phyloP scores from a whole-genome alignment of 2,888 invertebrate genomes.

The Phanerotoma sp. region DNA sequence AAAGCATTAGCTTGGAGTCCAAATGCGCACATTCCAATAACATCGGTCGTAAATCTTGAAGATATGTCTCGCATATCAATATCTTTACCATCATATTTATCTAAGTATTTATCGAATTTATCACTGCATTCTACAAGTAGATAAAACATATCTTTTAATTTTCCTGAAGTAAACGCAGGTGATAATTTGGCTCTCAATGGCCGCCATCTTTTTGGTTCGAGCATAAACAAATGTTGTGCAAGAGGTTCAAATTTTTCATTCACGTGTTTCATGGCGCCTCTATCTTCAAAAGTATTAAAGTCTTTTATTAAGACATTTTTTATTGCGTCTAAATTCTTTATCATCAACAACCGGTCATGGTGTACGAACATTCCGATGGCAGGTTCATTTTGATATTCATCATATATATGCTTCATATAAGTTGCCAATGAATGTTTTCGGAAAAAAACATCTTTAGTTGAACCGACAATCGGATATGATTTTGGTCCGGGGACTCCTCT shows the following conservation, averaged over 20 bases:
- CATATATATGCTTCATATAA: constrained; percentile 28
- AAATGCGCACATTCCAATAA: constrained; percentile 58
- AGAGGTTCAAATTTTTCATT: constrained; percentile 58
- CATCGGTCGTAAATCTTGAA: constrained; percentile 57
- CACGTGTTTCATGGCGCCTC: constrained; percentile 47
- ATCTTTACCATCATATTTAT: constrained; percentile 36
- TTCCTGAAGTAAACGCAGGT: constrained; percentile 58
- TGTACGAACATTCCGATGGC: no score
- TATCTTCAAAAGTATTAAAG: constrained; percentile 48
- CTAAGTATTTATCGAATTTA: constrained; percentile 55
- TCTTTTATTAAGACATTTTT: constrained; percentile 54
- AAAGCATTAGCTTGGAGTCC: constrained; percentile 56
- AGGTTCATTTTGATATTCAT: constrained; percentile 27
- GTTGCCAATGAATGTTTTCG: constrained; percentile 8
- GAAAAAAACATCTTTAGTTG: constrained; percentile 37
- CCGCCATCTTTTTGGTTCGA: constrained; percentile 60
- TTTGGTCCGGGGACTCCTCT: constrained; percentile 51
- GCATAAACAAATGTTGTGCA: constrained; percentile 58
- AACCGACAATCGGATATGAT: constrained; percentile 51
- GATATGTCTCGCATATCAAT: constrained; percentile 48
- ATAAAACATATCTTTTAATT: constrained; percentile 59
- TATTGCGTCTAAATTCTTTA: constrained; percentile 51
- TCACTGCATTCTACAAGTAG: constrained; percentile 57
- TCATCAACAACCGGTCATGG: constrained; percentile 52
- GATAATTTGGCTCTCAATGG: constrained; percentile 57